phyloP scores from a whole-genome alignment of 2,113 vertebrate genomes.

The Globicephala melas region DNA sequence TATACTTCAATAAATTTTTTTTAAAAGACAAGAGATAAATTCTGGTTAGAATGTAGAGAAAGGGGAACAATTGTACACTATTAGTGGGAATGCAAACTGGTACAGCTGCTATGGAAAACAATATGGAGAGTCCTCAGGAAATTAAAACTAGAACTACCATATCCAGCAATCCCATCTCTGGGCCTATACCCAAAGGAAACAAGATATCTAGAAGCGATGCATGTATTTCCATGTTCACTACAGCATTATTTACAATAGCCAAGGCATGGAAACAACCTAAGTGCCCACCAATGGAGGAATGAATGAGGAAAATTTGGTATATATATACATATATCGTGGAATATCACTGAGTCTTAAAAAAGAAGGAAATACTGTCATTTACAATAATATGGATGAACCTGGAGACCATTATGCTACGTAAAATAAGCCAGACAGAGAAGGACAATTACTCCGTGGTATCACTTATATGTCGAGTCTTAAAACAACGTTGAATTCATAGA shows the following conservation, averaged over 20 bases:
- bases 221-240: not conserved
- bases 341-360: not conserved
- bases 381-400: not conserved
- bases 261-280: not conserved
- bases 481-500: not conserved
- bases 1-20: not conserved
- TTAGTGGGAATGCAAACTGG: not conserved
- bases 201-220: not conserved
- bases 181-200: not conserved
- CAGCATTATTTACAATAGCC: not conserved
- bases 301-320: not conserved
- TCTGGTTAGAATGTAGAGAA: not conserved
- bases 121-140: not conserved
- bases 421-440: not conserved
- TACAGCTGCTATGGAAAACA: not conserved
- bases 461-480: not conserved
- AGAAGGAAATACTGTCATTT: not conserved
- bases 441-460: not conserved
- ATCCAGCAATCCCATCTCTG: not conserved
- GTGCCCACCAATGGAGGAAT: not conserved
- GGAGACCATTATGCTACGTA: not conserved
- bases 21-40: not conserved
- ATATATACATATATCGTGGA: not conserved
- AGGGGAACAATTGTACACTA: not conserved
- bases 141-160: not conserved